Base-by-base conservation (phyloP, 2,797 vertebrate genomes). In the Peromyscus eremicus region DNA sequence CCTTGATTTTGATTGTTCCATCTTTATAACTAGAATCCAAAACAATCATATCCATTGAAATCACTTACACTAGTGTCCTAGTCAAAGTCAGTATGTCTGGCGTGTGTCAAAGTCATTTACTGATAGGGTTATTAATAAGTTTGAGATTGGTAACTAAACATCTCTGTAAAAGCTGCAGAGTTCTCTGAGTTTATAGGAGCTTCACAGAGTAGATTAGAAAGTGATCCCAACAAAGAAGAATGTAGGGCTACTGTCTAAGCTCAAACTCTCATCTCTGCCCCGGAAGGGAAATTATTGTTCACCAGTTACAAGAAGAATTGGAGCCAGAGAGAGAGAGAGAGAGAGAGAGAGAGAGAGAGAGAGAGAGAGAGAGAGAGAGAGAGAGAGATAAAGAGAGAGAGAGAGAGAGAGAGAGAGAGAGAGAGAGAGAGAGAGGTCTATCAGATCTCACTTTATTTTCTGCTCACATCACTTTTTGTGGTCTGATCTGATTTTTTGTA, bases 181-280 rank as follows among this genome's bases (percentile, higher is more conserved):
- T 75, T 85, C 7, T 6, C 9, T 92, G 2, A 49, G 5, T 57
- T 89, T 82, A 85, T 5, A 70, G 9, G 12, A 90, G 3, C 7
- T 90, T 92, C 13, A 55, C 32, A 83, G 68, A 76, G 32, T 57
- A 79, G 46, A 90, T 82, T 71, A 87, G 29, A 84, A 83, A 89
- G 12, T 86, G 2, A 55, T 40, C 37, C 75, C 73, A 43, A 2
- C 27, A 43, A 60, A 83, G 1, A 73, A 46, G 11, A 70, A 62
- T 13, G 11, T 2, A 16, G 3, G 37, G 1, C 77, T 70, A 37
- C 46, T n/a, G 13, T 0, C 5, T 83, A 80, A 89, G 70, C 29
- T 60, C 0, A 70, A 86, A 13, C 0, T n/a, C 79, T 83, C 2
- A 14, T 64, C 6, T 91, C 21, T 82, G 43, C 2, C 85, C 12